Evolutionary conservation across 2,113 vertebrate species (phyloP).

Genomic region (Mesitornis unicolor): DNA sequence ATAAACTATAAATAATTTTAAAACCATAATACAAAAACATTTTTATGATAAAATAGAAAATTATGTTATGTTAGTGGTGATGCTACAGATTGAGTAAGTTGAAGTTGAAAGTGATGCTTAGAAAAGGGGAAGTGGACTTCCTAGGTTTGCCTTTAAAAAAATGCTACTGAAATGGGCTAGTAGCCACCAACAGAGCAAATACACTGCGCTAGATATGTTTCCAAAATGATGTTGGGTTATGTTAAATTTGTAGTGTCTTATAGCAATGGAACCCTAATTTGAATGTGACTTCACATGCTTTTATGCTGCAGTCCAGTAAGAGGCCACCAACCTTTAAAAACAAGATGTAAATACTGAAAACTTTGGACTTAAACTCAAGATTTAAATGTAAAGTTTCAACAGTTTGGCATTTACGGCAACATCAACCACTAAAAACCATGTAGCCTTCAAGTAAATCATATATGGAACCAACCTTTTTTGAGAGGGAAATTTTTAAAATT

Average conservation of each 20-base stretch:
- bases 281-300: background rate
- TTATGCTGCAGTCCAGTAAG: background rate
- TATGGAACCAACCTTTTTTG: background rate
- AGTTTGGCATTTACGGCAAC: background rate
- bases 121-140: background rate
- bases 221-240: background rate
- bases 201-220: background rate
- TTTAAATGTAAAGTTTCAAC: background rate
- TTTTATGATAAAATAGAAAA: background rate
- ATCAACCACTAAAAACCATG: background rate
- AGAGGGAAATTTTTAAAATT: background rate
- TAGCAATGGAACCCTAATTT: background rate
- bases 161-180: background rate
- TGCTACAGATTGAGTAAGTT: background rate
- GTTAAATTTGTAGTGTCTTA: background rate
- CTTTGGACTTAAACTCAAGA: background rate
- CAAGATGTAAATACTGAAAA: background rate
- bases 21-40: background rate
- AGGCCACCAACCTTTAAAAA: background rate
- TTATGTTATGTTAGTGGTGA: background rate
- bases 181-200: background rate
- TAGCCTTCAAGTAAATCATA: background rate
- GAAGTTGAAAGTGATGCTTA: background rate
- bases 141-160: background rate
- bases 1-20: background rate